These are phyloP conservation scores for Prosopocoilus inquinatus DNA, from an alignment of 2,888 invertebrate species.

Conservation along the genomic window DNA sequence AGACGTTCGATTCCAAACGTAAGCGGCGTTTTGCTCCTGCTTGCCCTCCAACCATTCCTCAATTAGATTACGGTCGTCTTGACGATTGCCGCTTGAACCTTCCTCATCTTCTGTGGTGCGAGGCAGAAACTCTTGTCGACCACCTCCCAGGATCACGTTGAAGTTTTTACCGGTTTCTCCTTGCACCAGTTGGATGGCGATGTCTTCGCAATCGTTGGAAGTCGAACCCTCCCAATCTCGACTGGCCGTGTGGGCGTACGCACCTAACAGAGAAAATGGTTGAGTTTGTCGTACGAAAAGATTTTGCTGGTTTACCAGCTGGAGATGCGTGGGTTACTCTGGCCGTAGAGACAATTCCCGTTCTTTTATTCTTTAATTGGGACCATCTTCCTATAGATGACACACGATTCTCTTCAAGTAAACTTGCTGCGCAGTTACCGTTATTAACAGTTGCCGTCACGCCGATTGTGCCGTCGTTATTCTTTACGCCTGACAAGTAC, in stretches of 20 bases:
- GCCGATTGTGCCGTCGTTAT: slow-evolving; percentile 70
- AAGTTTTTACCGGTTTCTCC: slow-evolving; percentile 66
- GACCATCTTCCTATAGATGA: slow-evolving; percentile 69
- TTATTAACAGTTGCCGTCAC: slow-evolving; percentile 61
- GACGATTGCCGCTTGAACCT: slow-evolving; percentile 55
- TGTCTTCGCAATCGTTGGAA: slow-evolving; percentile 59
- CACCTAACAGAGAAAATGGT: slow-evolving; percentile 43
- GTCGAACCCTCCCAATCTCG: slow-evolving; percentile 73
- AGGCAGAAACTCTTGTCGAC: slow-evolving; percentile 64
- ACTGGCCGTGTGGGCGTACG: slow-evolving; percentile 70
- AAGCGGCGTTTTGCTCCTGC: slow-evolving; percentile 49
- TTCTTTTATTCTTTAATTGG: slow-evolving; percentile 59
- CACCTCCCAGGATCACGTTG: slow-evolving; percentile 78
- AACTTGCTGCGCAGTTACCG: slow-evolving; percentile 59
- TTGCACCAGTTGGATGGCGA: slow-evolving; percentile 70
- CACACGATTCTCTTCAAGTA: slow-evolving; percentile 56
- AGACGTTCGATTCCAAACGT: slow-evolving; percentile 58
- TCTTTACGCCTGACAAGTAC: slow-evolving; percentile 72
- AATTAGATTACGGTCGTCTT: slow-evolving; percentile 66
- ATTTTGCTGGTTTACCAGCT: slow-evolving; percentile 52
- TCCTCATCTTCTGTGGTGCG: slow-evolving; percentile 53
- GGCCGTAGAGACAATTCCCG: slow-evolving; percentile 70
- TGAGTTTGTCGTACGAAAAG: too few species aligned
- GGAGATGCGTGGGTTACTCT: slow-evolving; percentile 75
- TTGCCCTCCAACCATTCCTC: slow-evolving; percentile 63